A percentile compares a stretch with the other conserved stretches of the same genome.
These are phyloP conservation scores for Spodoptera littoralis DNA, from an alignment of 2,888 invertebrate genomes.

Conservation along the genomic window DNA sequence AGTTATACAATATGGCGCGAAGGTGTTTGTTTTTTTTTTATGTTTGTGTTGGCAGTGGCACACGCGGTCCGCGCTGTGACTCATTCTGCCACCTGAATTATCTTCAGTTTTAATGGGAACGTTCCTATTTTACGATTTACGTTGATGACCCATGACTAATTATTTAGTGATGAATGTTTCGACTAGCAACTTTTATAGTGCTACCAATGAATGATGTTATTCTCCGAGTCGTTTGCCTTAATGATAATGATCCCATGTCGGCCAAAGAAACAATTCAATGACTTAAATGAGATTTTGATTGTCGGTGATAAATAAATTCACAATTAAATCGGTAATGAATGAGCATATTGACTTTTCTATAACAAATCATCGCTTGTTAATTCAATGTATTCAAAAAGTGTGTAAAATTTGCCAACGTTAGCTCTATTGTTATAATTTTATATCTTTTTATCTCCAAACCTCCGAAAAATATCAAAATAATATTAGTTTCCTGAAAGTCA, in stretches of 20 bases:
- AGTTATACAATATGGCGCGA: slow-evolving; percentile 40
- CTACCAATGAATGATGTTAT: slow-evolving; percentile 54
- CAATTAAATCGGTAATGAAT: slow-evolving; percentile 25
- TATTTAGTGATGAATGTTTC: slow-evolving; percentile 65
- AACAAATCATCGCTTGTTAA: too few relatives aligned
- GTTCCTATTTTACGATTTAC: slow-evolving; percentile 71
- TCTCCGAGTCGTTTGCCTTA: slow-evolving; percentile 48
- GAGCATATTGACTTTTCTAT: slow-evolving; percentile 1
- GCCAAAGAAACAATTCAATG: slow-evolving; percentile 47
- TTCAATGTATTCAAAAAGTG: too few relatives aligned
- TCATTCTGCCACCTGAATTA: slow-evolving; percentile 79
- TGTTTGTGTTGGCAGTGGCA: slow-evolving; percentile 77
- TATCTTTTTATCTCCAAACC: too few relatives aligned
- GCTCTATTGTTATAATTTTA: too few relatives aligned
- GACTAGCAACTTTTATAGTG: slow-evolving; percentile 50
- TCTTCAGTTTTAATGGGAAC: slow-evolving; percentile 68
- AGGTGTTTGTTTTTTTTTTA: slow-evolving; percentile 64
- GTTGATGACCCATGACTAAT: slow-evolving; percentile 77
- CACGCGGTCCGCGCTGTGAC: slow-evolving; percentile 61
- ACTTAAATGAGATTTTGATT: slow-evolving; percentile 53
- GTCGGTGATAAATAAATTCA: slow-evolving; percentile 44
- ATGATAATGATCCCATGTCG: slow-evolving; percentile 53
- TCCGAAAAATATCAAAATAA: too few relatives aligned
- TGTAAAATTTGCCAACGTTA: too few relatives aligned
- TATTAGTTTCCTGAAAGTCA: too few relatives aligned